phyloP scores from a whole-genome alignment of 2,797 vertebrate genomes.

The Luscinia megarhynchos region DNA sequence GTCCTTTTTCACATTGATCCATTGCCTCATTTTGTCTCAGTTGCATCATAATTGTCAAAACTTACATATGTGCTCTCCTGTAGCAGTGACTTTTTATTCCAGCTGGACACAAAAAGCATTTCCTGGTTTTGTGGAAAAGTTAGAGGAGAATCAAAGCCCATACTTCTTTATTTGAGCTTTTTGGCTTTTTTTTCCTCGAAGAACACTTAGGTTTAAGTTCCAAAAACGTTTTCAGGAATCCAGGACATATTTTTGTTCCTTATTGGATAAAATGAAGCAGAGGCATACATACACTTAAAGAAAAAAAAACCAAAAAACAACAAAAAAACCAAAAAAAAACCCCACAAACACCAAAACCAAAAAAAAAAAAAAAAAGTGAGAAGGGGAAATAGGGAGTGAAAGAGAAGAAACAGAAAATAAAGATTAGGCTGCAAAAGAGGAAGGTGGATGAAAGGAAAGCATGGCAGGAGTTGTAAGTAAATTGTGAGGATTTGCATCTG shows the following conservation, averaged over 20 bases:
- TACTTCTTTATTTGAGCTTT: not conserved
- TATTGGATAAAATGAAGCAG: not conserved
- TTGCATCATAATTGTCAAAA: not conserved
- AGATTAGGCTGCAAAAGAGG: not conserved
- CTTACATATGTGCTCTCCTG: not conserved
- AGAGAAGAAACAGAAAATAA: not conserved
- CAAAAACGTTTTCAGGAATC: not conserved
- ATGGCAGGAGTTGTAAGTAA: not conserved
- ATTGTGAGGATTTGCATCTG: not conserved
- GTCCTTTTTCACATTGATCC: not conserved
- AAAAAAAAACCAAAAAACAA: too few relatives aligned
- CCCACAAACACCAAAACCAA: not conserved
- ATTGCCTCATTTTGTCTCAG: not conserved
- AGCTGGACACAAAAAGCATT: not conserved
- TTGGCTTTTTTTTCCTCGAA: not conserved
- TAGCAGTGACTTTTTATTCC: not conserved
- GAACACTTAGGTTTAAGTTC: not conserved
- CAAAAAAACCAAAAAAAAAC: not conserved
- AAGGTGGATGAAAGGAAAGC: not conserved
- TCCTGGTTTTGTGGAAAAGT: not conserved
- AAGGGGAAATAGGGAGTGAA: not conserved
- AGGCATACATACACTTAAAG: not conserved
- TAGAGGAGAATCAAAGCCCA: not conserved
- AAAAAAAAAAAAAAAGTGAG: not conserved
- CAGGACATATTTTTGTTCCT: not conserved